Evolutionary conservation across 2,113 vertebrate genomes (phyloP), one percentile per base, ranked within the genome.

Genomic region (Apteryx mantelli): DNA sequence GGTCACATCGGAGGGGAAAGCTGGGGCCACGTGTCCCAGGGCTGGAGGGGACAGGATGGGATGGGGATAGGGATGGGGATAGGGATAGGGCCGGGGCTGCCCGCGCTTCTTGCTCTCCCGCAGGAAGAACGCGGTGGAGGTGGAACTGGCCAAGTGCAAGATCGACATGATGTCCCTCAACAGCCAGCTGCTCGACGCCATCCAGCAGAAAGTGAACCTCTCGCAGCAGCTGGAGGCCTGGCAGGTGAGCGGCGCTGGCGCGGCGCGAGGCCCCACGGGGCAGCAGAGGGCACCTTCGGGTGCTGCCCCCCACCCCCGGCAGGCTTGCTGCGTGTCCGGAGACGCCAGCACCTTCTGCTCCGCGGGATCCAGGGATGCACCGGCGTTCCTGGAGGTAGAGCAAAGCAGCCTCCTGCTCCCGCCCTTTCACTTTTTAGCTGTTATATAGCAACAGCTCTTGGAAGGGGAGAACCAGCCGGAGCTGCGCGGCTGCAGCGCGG

Each of bases 201-300:
- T 99, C 98, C 99, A 99, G 98, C 99, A 99, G 98, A 99, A 99
- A 94, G 98, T 99, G 96, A 99, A 99, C 97, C 98, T 99, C 97
- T 99, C 99, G 0, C 99, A 99, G 98, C 99, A 99, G 98, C 99
- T 99, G 95, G 99, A 99, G 98, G 99, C 99, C 80, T 99, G 99
- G 99, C 99, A 99, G 99, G 99, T 99, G 97, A 97, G 97, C 92
- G 82, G 60, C 66, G 36, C 17, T 0, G 0, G 36, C 2, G 7
- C 53, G 78, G 24, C 79, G 32, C 3, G 0, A 0, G 3, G 34
- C 20, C 32, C 36, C 36, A 38, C 56, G 14, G 44, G 44, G 28
- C 56, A 18, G 28, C 16, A n/a, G 50, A 38, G 46, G 64, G 25
- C 52, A 44, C 78, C 52, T 75, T 6, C 36, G 56, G 82, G 58